Conservation (phyloP, 2,888 invertebrate genomes). For the Syritta pipiens region DNA sequence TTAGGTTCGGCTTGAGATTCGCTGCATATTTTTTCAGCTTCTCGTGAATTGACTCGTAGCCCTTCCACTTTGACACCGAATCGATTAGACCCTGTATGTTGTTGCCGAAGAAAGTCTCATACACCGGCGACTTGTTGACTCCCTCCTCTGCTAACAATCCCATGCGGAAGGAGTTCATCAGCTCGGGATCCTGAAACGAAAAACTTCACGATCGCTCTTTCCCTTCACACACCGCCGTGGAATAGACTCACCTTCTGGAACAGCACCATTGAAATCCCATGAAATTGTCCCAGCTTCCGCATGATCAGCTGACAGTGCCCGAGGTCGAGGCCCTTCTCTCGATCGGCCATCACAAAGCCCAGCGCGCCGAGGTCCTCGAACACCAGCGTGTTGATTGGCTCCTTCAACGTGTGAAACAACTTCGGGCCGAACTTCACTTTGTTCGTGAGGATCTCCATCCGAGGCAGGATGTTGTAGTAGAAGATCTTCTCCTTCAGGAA, state of each 20-base stretch:
- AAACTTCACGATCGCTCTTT: background rate
- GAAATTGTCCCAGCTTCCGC: conserved; percentile 81
- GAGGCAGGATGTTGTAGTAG: conserved; percentile 74
- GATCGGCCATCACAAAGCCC: conserved; percentile 80
- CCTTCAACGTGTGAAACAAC: conserved; percentile 56
- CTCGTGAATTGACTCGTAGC: conserved; percentile 77
- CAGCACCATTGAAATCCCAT: conserved; percentile 81
- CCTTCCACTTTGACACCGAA: conserved; percentile 78
- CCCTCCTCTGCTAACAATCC: conserved; percentile 72
- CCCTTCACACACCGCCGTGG: background rate
- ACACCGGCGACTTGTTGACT: conserved; percentile 36
- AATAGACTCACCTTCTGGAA: conserved; percentile 77
- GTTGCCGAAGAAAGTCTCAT: conserved; percentile 69
- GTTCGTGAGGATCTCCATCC: conserved; percentile 74
- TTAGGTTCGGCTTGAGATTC: conserved; percentile 71
- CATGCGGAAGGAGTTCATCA: conserved; percentile 65
- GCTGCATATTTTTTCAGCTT: conserved; percentile 73
- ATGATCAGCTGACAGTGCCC: conserved; percentile 80
- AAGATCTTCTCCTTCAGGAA: conserved; percentile 77
- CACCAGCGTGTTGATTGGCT: conserved; percentile 64
- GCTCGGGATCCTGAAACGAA: background rate
- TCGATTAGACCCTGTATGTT: conserved; percentile 72
- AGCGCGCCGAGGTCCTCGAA: conserved; percentile 78
- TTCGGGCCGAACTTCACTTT: conserved; percentile 52
- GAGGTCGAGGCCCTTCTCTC: conserved; percentile 80